These are phyloP conservation scores for Cochlearius cochlearius DNA, from an alignment of 2,113 vertebrate species.

Conservation along the genomic window DNA sequence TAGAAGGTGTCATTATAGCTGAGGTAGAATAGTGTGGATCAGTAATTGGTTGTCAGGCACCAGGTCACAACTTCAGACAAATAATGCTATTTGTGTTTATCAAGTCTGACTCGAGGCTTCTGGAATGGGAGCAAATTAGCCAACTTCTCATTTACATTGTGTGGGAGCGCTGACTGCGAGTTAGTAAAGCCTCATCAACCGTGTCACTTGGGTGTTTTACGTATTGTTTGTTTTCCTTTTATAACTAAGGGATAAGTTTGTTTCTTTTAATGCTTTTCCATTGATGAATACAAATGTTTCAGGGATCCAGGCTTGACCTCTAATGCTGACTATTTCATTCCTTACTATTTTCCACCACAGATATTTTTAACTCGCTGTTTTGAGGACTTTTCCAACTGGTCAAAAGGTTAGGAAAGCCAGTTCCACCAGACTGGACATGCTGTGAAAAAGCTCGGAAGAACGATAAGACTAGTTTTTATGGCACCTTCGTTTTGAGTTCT, in stretches of 20 bases:
- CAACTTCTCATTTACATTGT: neutral
- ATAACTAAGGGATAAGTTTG: neutral
- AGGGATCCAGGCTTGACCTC: neutral
- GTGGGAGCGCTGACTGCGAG: neutral
- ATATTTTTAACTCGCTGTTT: constrained; percentile 1
- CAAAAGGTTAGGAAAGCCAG: neutral
- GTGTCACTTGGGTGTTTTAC: neutral
- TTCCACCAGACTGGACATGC: neutral
- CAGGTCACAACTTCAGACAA: neutral
- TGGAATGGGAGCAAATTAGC: neutral
- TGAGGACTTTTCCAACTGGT: neutral
- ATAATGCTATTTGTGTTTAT: neutral
- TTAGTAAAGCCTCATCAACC: neutral
- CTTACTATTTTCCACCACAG: neutral
- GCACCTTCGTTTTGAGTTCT: neutral
- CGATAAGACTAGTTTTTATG: neutral
- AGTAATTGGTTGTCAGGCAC: neutral
- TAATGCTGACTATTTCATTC: neutral
- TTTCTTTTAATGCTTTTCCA: neutral
- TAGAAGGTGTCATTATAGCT: neutral
- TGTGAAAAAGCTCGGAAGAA: neutral
- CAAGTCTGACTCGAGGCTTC: neutral
- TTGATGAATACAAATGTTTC: neutral
- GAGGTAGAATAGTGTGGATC: neutral
- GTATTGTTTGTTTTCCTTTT: neutral